Base-by-base conservation (phyloP, 37 sponge, comb jelly and placozoan genomes). In the Ephydatia muelleri region DNA sequence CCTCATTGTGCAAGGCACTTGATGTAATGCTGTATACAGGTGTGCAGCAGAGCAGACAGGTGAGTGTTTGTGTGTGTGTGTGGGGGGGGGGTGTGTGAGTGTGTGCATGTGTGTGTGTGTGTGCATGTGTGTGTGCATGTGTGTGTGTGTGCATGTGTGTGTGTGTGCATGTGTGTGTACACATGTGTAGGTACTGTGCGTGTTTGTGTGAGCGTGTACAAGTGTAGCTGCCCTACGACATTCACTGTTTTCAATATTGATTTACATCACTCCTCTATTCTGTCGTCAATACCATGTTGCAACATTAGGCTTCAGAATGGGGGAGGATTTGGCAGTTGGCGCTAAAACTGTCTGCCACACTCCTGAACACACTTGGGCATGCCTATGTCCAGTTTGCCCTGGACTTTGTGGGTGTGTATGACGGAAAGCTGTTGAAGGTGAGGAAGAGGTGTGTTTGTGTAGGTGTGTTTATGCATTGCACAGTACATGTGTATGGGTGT, bases 341-440 rank as follows among this genome's bases (percentile, higher is more conserved):
- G 0, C 82, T 93, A 13, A 68, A 85, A 35, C 80, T 92, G 0
- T 67, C 73, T 40, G 75, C 85, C 21, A 65, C 14, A 8, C 76
- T 92, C 0, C 79, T 92, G 70, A 12, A 36, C 68, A 64, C 86
- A 21, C 78, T 85, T 12, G 71, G 81, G 22, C 85, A 92, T 67
- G 72, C 77, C 5, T 88, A 70, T 22, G 39, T 85, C 16, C 27
- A 70, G 31, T 70, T 35, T 75, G 89, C 86, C 14, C 38, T 88
- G 19, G 83, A 88, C 83, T 92, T 92, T 76, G 65, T 79, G 12
- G 92, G 88, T 6, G 82, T 88, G 29, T 72, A 92, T 57, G 68
- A 49, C 28, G 83, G 78, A 32, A 78, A 67, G 22, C 67, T 91
- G 21, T 43, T 65, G 5, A 35, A 76, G 70, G 91, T 90, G 21